Conservation (phyloP, 1,140 invertebrate species). For the Plodia interpunctella region DNA sequence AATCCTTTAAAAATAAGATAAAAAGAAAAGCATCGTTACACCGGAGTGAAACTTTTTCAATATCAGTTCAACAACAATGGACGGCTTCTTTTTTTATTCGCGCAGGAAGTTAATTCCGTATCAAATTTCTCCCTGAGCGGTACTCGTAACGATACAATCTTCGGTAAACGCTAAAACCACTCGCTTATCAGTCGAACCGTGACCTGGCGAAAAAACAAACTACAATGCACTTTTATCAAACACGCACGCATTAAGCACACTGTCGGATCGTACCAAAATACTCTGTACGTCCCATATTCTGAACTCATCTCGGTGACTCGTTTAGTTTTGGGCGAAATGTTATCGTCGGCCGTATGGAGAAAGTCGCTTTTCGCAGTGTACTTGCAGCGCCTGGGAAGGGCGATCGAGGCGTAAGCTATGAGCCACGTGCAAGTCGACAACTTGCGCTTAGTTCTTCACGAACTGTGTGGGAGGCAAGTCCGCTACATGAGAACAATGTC, state of each 20-base stretch:
- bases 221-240: constrained; percentile 60
- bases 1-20: constrained; percentile 48
- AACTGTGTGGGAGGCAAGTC: constrained; percentile 74
- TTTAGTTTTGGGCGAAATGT: constrained; percentile 42
- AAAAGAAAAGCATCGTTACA: constrained; percentile 37
- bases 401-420: constrained; percentile 65
- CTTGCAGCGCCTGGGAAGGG: constrained; percentile 58
- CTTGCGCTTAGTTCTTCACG: constrained; percentile 74
- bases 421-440: constrained; percentile 69
- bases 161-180: constrained; percentile 15
- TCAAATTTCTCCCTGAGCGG: constrained; percentile 37
- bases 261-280: constrained; percentile 65
- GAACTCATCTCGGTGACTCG: constrained; percentile 50
- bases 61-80: constrained; percentile 58
- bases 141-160: constrained; percentile 28
- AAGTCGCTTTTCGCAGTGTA: constrained; percentile 60
- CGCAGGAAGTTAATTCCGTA: constrained; percentile 32
- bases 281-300: constrained; percentile 68
- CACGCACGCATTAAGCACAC: constrained; percentile 52
- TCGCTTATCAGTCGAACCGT: neutral
- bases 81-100: constrained; percentile 37
- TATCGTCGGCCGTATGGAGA: constrained; percentile 42
- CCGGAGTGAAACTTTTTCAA: constrained; percentile 59
- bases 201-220: constrained; percentile 33
- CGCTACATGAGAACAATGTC: constrained; percentile 64